These are phyloP conservation scores for Semibalanus balanoides DNA, from an alignment of 1,140 invertebrate genomes.

Conservation along the genomic window DNA sequence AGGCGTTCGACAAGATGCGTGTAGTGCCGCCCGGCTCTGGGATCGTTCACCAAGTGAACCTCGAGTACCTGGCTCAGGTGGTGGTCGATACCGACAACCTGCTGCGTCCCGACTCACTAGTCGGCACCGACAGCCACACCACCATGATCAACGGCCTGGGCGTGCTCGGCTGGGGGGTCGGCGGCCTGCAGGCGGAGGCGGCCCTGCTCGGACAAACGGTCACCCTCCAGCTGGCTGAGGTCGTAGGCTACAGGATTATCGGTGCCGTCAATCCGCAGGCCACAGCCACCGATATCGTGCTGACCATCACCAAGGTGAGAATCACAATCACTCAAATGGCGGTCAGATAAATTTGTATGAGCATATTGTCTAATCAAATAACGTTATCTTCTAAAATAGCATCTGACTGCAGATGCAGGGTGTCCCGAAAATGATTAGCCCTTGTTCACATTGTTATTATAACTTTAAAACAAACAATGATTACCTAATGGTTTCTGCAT, in stretches of 20 bases:
- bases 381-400: too few species aligned
- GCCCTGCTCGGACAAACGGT: constrained; percentile 23
- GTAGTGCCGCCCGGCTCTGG: constrained; percentile 43
- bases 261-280: constrained; percentile 64
- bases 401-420: too few species aligned
- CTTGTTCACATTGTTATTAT: too few species aligned
- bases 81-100: constrained; percentile 30
- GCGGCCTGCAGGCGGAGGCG: constrained; percentile 20
- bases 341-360: too few species aligned
- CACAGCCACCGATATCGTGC: constrained; percentile 94
- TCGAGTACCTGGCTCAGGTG: constrained; percentile 36
- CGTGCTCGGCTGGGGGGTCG: constrained; percentile 37
- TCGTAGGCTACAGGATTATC: constrained; percentile 66
- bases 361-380: too few species aligned
- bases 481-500: too few species aligned
- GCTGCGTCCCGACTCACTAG: constrained; percentile 52
- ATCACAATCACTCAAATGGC: too few species aligned
- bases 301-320: constrained; percentile 84
- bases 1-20: constrained; percentile 37
- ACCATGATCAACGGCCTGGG: constrained; percentile 43
- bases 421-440: too few species aligned
- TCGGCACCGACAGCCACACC: constrained; percentile 46
- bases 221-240: too few species aligned
- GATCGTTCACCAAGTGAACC: constrained; percentile 42
- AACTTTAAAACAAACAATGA: too few species aligned